These are phyloP conservation scores for Porites evermanni DNA, from an alignment of 92 coral and sea anemone species.

Conservation along the genomic window DNA sequence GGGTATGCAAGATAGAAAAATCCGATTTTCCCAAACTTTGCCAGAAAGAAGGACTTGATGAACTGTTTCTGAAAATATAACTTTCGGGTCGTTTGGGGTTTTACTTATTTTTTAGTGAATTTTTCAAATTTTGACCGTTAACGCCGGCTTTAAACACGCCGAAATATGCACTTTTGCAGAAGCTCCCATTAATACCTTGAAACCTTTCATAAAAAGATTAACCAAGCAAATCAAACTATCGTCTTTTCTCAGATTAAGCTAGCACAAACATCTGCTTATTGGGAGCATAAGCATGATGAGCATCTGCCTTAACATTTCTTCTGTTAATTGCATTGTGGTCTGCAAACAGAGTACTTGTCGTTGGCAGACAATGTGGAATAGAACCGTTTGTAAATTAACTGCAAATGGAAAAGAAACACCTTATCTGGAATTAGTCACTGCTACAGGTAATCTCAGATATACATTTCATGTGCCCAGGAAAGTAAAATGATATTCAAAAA, in stretches of 20 bases:
- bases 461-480: background rate
- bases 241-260: background rate
- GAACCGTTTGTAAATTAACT: constrained; percentile 27
- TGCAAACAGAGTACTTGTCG: constrained; percentile 47
- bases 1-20: no score
- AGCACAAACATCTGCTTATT: constrained; percentile 55
- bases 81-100: no score
- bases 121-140: no score
- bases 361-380: constrained; percentile 44
- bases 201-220: no score
- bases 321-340: constrained; percentile 61
- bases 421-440: background rate
- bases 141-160: no score
- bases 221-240: no score
- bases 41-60: no score
- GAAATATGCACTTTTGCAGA: no score
- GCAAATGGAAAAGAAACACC: background rate
- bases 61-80: no score
- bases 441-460: background rate
- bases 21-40: no score
- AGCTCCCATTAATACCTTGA: no score
- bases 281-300: constrained; percentile 49
- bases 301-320: constrained; percentile 49
- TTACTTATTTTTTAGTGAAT: no score
- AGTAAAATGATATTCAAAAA: background rate